Percentiles rank a stretch among this genome's conserved stretches.
These are phyloP conservation scores for Entomyzon cyanotis DNA, from an alignment of 2,113 vertebrate species.

Conservation along the genomic window DNA sequence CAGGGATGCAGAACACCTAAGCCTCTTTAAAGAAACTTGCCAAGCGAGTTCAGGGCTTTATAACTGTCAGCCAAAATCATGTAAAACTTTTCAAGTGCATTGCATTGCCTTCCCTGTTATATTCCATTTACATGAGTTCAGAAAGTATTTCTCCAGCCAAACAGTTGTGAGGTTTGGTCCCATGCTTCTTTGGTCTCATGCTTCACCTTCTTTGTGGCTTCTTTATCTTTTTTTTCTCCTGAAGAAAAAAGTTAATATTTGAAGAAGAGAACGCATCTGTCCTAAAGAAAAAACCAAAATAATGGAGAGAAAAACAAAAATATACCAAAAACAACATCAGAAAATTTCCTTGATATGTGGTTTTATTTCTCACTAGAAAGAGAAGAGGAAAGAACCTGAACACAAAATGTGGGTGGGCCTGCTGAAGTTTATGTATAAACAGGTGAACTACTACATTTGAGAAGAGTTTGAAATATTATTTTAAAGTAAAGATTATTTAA, in stretches of 20 bases:
- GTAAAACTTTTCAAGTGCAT: neutral
- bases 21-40: neutral
- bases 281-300: neutral
- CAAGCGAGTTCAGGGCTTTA: accelerated
- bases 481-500: neutral
- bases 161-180: neutral
- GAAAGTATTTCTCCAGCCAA: neutral
- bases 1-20: neutral
- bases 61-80: neutral
- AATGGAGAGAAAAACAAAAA: neutral
- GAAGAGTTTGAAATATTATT: neutral
- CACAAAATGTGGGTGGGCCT: accelerated
- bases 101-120: neutral
- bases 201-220: neutral
- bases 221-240: neutral
- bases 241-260: neutral
- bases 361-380: neutral
- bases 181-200: neutral
- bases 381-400: neutral
- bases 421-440: neutral
- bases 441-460: neutral
- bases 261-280: accelerated
- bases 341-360: neutral
- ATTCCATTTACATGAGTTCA: neutral
- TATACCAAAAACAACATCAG: neutral